Evolutionary conservation across 1,140 invertebrate species (phyloP), one percentile per base, ranked within the genome.

Genomic region (Drosophila obscura): DNA sequence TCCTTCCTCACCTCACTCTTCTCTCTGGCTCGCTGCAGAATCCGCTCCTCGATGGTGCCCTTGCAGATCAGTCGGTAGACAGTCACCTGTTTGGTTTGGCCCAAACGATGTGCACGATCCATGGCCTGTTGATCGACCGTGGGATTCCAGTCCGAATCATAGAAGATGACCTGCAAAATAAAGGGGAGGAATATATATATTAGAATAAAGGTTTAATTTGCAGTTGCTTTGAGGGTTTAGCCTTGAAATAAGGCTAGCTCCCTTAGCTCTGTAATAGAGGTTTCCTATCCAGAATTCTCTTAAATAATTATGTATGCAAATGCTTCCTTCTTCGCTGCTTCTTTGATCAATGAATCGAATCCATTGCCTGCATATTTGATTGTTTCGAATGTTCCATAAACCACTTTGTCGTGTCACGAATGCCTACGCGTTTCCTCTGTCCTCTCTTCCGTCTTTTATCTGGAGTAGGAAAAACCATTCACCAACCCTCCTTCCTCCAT

Each of bases 91-190:
- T 97, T 97, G 2, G 96, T 97, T 91, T 97, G 96, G 3, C 97
- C 97, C 63, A 98, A 92, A 24, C 97, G 93, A 92, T 98, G 97
- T 1, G 97, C 97, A 43, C 97, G 94, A 93, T 98, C 97, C 97
- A 98, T 98, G 2, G 97, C 97, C 91, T 98, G 97, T 88, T 98
- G 96, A 93, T 98, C 97, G 13, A 98, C 97, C 0, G 97, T 98
- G 11, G 98, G 98, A 93, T 99, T 99, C 98, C 98, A 99, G 92
- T 99, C 99, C 19, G 97, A 98, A 92, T 99, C 99, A 92, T 99
- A 99, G 93, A 99, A 99, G 92, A 99, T 98, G 52, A 99, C 96
- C 96, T 97, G 79, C 39, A 93, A 91, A 57, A 63, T 19, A 19
- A 4, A 11, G 43, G 13, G 63, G 35, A 65, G 35, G 15, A 15